Percentiles rank a stretch among this genome's conserved stretches.
phyloP scores from a whole-genome alignment of 2,113 vertebrate species.

The Balaenoptera acutorostrata region DNA sequence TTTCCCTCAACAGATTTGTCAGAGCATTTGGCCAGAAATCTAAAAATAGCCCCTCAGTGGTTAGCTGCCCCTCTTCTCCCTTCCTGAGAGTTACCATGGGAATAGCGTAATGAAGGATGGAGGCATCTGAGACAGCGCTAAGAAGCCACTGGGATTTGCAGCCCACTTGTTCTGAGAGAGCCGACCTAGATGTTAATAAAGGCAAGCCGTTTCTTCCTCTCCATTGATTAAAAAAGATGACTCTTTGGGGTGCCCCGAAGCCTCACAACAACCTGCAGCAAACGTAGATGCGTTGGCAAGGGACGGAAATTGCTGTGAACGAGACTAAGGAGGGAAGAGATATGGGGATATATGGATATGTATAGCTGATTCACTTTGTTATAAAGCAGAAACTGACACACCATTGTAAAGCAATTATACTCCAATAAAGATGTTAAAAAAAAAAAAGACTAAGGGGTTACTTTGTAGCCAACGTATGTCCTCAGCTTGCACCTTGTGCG shows the following conservation, averaged over 20 bases:
- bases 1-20: constrained; percentile 45
- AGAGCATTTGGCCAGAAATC: constrained; percentile 59
- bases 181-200: background rate
- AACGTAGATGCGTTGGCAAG: background rate
- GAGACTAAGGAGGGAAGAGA: background rate
- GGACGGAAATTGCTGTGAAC: background rate
- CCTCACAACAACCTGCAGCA: background rate
- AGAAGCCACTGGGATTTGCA: background rate
- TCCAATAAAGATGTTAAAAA: no score
- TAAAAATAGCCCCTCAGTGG: constrained; percentile 54
- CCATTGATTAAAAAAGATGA: background rate
- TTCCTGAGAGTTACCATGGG: constrained; percentile 64
- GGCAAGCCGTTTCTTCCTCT: background rate
- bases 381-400: no score
- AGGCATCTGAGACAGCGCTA: background rate
- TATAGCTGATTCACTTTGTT: no score
- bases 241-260: background rate
- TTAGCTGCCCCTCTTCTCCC: constrained; percentile 16
- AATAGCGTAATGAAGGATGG: background rate
- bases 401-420: no score
- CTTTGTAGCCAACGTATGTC: rapidly evolving
- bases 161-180: background rate
- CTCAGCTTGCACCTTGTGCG: background rate
- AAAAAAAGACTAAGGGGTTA: background rate
- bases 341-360: no score